phyloP scores from a whole-genome alignment of 1,140 invertebrate genomes.

The Lepeophtheirus salmonis region DNA sequence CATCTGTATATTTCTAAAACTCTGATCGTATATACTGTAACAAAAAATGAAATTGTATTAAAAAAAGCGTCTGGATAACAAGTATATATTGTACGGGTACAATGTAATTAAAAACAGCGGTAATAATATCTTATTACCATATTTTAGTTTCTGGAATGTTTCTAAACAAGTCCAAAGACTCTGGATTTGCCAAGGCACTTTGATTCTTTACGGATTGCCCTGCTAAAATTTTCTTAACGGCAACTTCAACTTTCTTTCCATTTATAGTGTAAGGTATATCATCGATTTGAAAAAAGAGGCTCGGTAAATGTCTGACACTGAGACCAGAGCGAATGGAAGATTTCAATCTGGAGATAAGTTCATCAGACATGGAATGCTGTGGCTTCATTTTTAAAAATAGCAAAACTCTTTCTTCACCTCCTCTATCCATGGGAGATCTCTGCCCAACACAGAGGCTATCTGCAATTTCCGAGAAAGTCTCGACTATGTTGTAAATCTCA shows the following conservation, averaged over 20 bases:
- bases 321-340: constrained; percentile 30
- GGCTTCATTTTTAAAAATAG: constrained; percentile 35
- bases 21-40: no score
- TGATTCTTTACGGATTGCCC: constrained; percentile 28
- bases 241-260: constrained; percentile 38
- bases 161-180: background rate
- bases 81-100: no score
- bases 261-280: constrained; percentile 39
- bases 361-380: constrained; percentile 26
- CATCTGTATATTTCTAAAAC: no score
- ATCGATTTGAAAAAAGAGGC: constrained; percentile 29
- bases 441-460: constrained; percentile 38
- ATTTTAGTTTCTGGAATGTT: constrained; percentile 11
- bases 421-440: constrained; percentile 22
- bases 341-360: constrained; percentile 29
- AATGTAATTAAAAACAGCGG: no score
- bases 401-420: constrained; percentile 34
- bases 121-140: no score
- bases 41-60: background rate
- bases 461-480: constrained; percentile 24
- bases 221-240: constrained; percentile 33
- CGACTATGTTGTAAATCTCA: constrained; percentile 40
- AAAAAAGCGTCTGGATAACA: background rate
- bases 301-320: constrained; percentile 35
- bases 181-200: constrained; percentile 5